These are phyloP conservation scores for Frieseomelitta varia DNA, from an alignment of 1,140 invertebrate species.

Conservation along the genomic window DNA sequence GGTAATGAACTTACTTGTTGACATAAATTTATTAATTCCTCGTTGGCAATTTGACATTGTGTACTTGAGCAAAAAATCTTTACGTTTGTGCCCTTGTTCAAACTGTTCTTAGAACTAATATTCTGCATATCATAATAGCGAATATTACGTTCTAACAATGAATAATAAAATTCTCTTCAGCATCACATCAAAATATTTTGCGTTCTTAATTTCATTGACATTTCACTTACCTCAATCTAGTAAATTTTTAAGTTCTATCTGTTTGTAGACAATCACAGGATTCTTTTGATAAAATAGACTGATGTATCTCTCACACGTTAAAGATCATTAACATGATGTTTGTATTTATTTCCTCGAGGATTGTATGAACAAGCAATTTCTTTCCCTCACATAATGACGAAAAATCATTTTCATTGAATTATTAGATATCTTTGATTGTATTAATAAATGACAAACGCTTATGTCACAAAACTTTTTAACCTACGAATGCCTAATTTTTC, in stretches of 20 bases:
- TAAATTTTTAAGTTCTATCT: conserved; percentile 24
- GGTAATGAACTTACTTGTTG: conserved; percentile 54
- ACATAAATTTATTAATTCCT: conserved; percentile 50
- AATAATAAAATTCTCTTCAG: conserved; percentile 16
- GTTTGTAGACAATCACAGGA: not conserved
- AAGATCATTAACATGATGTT: conserved; percentile 7
- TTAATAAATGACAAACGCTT: conserved; percentile 22
- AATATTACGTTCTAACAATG: conserved; percentile 26
- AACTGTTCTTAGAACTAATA: conserved; percentile 43
- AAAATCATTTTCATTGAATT: conserved; percentile 32
- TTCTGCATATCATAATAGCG: conserved; percentile 68
- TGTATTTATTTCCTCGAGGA: not conserved
- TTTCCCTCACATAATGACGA: conserved; percentile 29
- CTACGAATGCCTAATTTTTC: not conserved
- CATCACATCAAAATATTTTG: not conserved
- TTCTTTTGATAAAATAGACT: not conserved
- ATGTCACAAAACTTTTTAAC: not conserved
- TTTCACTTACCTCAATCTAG: conserved; percentile 6
- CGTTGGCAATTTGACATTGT: conserved; percentile 27
- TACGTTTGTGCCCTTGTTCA: conserved; percentile 32
- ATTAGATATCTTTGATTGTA: not conserved
- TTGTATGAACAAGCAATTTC: conserved; percentile 27
- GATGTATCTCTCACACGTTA: conserved; percentile 1
- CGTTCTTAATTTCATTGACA: not conserved
- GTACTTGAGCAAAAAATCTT: conserved; percentile 26